Percentiles rank a stretch among this genome's conserved stretches.
Conservation (phyloP, 2,113 vertebrate species). For the Aramus guarauna region DNA sequence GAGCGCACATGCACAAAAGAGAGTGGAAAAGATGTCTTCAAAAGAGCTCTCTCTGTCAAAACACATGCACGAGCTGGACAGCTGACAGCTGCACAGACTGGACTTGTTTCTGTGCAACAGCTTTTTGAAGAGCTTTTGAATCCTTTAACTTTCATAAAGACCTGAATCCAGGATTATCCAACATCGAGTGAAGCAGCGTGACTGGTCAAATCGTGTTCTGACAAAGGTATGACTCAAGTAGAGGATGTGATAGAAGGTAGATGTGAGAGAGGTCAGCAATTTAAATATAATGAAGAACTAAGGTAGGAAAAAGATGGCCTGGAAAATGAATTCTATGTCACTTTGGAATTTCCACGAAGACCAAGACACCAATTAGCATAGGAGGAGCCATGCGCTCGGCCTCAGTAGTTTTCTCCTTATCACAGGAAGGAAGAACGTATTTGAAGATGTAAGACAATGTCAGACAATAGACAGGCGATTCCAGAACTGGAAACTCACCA, state of each 20-base stretch:
- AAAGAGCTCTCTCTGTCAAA: neutral
- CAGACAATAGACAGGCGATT: constrained; percentile 13
- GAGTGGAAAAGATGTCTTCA: neutral
- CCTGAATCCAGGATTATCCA: neutral
- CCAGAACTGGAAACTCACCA: constrained; percentile 39
- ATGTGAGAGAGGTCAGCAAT: neutral
- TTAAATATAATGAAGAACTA: neutral
- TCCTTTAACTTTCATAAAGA: neutral
- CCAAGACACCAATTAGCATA: neutral
- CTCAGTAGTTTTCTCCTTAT: neutral
- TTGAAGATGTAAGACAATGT: constrained; percentile 31
- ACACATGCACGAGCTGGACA: neutral
- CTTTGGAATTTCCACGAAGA: neutral
- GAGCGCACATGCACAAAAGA: neutral
- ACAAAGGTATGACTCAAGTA: neutral
- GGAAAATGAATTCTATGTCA: neutral
- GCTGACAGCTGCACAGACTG: neutral
- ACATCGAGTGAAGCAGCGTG: neutral
- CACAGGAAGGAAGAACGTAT: constrained; percentile 36
- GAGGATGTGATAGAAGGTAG: neutral
- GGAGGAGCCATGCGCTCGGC: neutral
- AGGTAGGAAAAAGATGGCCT: neutral
- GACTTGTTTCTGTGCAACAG: neutral
- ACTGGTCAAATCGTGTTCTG: neutral
- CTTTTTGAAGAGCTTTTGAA: neutral